Conservation (phyloP, 2,113 vertebrate genomes). For the Aythya baeri region DNA sequence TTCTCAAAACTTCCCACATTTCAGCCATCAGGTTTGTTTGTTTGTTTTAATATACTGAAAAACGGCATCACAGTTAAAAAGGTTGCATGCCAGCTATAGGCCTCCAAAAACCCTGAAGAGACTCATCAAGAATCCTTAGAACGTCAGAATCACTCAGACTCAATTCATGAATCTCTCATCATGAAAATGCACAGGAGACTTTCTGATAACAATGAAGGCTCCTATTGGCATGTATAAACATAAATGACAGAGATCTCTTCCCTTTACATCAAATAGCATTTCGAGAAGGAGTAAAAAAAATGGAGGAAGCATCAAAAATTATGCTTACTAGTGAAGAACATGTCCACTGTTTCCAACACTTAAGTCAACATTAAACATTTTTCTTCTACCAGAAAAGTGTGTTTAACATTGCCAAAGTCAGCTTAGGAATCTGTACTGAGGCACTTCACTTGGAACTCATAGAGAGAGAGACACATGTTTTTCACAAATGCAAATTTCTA, state of each 20-base stretch:
- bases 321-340: conserved; percentile 57
- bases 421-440: conserved; percentile 53
- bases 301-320: conserved; percentile 45
- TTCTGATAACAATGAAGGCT: conserved; percentile 16
- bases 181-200: conserved; percentile 12
- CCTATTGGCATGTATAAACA: conserved; percentile 19
- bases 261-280: conserved; percentile 4
- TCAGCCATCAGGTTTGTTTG: not conserved
- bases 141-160: not conserved
- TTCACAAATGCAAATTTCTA: conserved; percentile 59
- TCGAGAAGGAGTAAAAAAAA: not conserved
- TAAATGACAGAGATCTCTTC: conserved; percentile 5
- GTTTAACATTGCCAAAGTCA: conserved; percentile 63
- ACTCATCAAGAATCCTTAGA: not conserved
- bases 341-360: conserved; percentile 58
- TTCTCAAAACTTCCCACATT: not conserved
- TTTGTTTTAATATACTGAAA: not conserved
- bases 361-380: conserved; percentile 69
- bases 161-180: conserved; percentile 41
- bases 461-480: conserved; percentile 39
- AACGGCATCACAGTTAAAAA: conserved; percentile 9
- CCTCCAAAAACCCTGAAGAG: not conserved
- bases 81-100: not conserved
- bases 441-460: conserved; percentile 30
- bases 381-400: conserved; percentile 45